Evolutionary conservation across 2,113 vertebrate genomes (phyloP).

Genomic region (Rhagologus leucostigma): DNA sequence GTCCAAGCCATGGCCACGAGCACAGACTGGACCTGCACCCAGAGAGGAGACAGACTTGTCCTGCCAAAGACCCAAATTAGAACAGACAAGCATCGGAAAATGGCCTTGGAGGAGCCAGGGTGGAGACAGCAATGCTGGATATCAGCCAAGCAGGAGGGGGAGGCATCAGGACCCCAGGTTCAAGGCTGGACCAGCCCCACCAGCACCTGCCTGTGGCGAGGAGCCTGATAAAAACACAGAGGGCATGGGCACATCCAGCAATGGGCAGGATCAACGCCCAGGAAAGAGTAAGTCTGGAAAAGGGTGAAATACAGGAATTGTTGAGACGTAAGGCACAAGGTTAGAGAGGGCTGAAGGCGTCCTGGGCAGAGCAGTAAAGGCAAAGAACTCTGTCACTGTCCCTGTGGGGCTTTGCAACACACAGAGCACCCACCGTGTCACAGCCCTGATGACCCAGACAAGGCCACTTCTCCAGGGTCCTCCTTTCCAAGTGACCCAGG

Average conservation of each 20-base stretch:
- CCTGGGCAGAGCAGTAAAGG: neutral
- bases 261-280: rapidly evolving
- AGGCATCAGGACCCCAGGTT: neutral
- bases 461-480: neutral
- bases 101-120: neutral
- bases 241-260: rapidly evolving
- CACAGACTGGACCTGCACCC: neutral
- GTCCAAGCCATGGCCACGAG: neutral
- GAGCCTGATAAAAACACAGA: neutral
- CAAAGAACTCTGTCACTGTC: neutral
- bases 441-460: rapidly evolving
- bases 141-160: neutral
- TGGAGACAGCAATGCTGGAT: neutral
- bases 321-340: neutral
- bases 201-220: neutral
- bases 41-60: neutral
- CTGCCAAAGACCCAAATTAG: neutral
- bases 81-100: neutral
- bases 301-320: neutral
- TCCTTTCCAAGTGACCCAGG: neutral
- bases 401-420: neutral
- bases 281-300: neutral
- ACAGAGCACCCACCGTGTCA: neutral
- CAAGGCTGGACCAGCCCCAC: neutral
- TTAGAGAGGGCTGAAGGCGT: neutral